A percentile compares a stretch with the other conserved stretches of the same genome.
These are phyloP conservation scores for Coenobita brevimanus DNA, from an alignment of 1,140 invertebrate species.

Conservation along the genomic window DNA sequence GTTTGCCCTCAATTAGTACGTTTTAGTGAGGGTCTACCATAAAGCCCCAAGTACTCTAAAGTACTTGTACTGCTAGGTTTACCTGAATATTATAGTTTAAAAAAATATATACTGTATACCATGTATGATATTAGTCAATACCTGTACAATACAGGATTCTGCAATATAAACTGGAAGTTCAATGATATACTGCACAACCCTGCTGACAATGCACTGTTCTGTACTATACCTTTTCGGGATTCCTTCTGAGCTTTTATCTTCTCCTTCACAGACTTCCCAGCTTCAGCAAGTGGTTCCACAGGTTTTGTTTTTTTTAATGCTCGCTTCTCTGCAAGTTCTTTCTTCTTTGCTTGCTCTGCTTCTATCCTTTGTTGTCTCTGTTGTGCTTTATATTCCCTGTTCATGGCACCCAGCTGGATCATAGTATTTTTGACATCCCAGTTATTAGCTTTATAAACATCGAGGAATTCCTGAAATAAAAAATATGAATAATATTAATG, in stretches of 20 bases:
- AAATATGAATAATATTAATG: too few species aligned
- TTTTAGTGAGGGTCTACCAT: too few species aligned
- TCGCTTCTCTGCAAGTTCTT: slow-evolving; percentile 15
- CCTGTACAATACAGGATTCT: too few species aligned
- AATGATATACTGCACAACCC: not conserved
- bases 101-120: too few species aligned
- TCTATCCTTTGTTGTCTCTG: slow-evolving; percentile 8
- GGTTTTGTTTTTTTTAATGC: slow-evolving; percentile 19
- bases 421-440: slow-evolving; percentile 49
- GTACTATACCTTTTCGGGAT: slow-evolving; percentile 32
- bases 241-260: slow-evolving; percentile 37
- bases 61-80: too few species aligned
- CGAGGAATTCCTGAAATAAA: slow-evolving; percentile 30
- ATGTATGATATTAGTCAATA: too few species aligned
- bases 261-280: slow-evolving; percentile 19
- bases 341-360: slow-evolving; percentile 2
- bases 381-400: slow-evolving; percentile 1
- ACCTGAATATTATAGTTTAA: too few species aligned
- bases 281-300: slow-evolving; percentile 20
- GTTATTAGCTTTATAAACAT: slow-evolving; percentile 25
- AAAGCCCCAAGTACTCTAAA: too few species aligned
- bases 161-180: not conserved
- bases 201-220: not conserved
- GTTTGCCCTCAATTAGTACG: too few species aligned
- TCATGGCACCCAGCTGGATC: slow-evolving; percentile 19